Conservation (phyloP, 2,113 vertebrate species). For the Chaetura pelagica region DNA sequence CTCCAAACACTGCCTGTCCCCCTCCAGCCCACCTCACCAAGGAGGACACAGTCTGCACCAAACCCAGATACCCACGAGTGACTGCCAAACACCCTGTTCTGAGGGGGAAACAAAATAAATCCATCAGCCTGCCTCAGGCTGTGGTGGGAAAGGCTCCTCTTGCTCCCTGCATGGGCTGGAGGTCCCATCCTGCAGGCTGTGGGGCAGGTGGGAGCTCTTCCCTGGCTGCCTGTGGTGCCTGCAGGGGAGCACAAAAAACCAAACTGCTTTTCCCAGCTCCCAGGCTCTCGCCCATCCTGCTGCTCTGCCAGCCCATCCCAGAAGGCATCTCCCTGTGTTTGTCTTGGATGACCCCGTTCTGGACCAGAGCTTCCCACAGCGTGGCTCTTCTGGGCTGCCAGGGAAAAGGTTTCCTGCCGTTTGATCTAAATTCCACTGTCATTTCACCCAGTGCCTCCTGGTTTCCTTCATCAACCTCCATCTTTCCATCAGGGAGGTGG, state of each 20-base stretch:
- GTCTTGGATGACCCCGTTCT: conserved; percentile 44
- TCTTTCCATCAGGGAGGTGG: background rate
- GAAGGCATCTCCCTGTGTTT: conserved; percentile 36
- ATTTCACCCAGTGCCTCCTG: background rate
- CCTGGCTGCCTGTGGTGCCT: background rate
- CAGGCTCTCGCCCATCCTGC: background rate
- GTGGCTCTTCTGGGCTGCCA: background rate
- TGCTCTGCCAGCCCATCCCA: background rate
- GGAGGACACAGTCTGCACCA: background rate
- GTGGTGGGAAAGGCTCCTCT: background rate
- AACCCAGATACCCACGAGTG: no score
- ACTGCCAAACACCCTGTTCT: background rate
- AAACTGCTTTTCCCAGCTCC: background rate
- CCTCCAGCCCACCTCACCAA: background rate
- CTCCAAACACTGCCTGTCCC: background rate
- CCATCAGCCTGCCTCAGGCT: background rate
- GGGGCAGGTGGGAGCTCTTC: background rate
- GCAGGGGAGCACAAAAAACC: background rate
- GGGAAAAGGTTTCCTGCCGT: background rate
- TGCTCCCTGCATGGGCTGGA: background rate
- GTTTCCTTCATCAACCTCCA: background rate
- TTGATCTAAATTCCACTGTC: conserved; percentile 16
- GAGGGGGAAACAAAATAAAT: background rate
- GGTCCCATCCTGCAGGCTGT: background rate
- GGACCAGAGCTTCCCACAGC: background rate